Conservation (phyloP, 2,797 vertebrate species). For the Muscicapa comitata region DNA sequence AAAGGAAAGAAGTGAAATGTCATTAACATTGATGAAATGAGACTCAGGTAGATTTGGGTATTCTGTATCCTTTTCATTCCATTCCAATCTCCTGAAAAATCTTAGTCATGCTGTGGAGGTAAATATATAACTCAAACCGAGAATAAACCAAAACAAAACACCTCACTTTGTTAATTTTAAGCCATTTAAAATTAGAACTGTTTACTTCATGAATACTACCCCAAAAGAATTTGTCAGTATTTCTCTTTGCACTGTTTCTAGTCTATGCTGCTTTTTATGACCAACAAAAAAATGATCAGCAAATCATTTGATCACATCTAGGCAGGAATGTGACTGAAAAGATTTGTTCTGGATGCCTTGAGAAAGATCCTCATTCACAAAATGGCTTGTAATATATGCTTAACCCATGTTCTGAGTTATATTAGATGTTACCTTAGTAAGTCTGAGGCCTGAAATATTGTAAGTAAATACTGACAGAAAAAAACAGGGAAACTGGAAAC, state of each 20-base stretch:
- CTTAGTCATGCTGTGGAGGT: not conserved
- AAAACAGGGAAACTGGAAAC: not conserved
- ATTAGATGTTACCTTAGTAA: not conserved
- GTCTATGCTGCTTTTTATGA: not conserved
- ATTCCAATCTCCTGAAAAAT: not conserved
- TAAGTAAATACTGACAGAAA: not conserved
- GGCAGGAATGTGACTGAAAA: not conserved
- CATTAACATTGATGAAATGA: not conserved
- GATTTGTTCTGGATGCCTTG: not conserved
- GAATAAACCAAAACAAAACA: not conserved
- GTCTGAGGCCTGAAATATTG: not conserved
- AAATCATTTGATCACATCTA: not conserved
- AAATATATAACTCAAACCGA: not conserved
- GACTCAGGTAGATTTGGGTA: not conserved
- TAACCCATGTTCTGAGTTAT: not conserved
- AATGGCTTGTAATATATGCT: not conserved
- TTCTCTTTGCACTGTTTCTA: not conserved
- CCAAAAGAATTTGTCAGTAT: not conserved
- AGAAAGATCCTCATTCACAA: not conserved
- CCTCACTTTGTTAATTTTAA: not conserved
- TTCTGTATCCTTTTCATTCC: not conserved
- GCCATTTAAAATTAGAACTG: not conserved
- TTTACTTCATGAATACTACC: not conserved
- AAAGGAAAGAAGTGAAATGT: not conserved
- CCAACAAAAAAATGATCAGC: not conserved